These are phyloP conservation scores for Empis stercorea DNA, from an alignment of 2,888 invertebrate genomes.

Conservation along the genomic window DNA sequence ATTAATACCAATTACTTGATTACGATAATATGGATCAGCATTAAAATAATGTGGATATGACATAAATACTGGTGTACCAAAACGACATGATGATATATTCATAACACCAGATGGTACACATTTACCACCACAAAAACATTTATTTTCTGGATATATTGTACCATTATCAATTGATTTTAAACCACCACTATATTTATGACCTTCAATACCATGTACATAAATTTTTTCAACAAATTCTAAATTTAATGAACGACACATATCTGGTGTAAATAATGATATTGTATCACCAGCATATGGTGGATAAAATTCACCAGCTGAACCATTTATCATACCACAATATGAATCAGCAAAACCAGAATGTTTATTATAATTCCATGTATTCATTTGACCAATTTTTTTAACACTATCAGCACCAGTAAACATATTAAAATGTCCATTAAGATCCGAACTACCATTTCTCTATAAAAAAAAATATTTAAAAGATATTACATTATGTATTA, in stretches of 20 bases:
- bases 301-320: constrained; percentile 72
- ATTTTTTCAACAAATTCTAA: constrained; percentile 49
- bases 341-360: constrained; percentile 39
- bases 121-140: constrained; percentile 60
- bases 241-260: constrained; percentile 58
- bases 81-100: constrained; percentile 67
- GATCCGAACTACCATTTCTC: constrained; percentile 61
- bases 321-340: constrained; percentile 48
- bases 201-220: constrained; percentile 44
- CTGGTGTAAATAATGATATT: constrained; percentile 58
- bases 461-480: constrained; percentile 35
- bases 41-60: constrained; percentile 75
- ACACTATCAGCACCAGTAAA: constrained; percentile 53
- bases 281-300: constrained; percentile 47
- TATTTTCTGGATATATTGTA: constrained; percentile 44
- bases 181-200: constrained; percentile 54
- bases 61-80: constrained; percentile 69
- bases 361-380: constrained; percentile 57
- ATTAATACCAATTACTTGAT: constrained; percentile 52
- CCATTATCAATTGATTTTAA: constrained; percentile 55
- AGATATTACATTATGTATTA: neutral
- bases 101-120: constrained; percentile 61
- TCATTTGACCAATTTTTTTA: constrained; percentile 50
- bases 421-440: constrained; percentile 66
- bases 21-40: constrained; percentile 53